Evolutionary conservation across 2,797 vertebrate species (phyloP).

Genomic region (Spatula clypeata): DNA sequence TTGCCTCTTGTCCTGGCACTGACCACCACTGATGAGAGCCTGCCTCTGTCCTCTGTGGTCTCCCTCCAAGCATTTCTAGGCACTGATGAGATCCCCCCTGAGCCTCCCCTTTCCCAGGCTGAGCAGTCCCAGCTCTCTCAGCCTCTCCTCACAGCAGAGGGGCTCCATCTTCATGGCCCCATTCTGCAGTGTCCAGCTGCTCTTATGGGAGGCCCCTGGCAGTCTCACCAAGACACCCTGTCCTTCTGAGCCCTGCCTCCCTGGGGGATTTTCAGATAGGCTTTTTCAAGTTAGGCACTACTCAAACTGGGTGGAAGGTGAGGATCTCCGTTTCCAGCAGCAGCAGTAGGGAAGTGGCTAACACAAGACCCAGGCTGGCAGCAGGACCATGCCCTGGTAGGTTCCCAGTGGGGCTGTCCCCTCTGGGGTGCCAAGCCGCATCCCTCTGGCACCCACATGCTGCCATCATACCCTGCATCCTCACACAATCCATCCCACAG

Average conservation of each 20-base stretch:
- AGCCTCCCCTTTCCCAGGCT: no score
- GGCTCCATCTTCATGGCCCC: no score
- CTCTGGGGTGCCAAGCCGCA: not conserved
- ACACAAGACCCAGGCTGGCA: not conserved
- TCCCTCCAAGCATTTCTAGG: no score
- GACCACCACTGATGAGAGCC: no score
- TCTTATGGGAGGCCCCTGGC: not conserved
- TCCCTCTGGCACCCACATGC: not conserved
- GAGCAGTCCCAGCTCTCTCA: no score
- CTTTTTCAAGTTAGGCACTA: not conserved
- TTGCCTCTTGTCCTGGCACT: no score
- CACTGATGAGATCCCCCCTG: no score
- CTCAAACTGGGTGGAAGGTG: not conserved
- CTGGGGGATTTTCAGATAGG: not conserved
- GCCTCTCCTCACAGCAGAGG: no score
- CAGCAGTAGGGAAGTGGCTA: fast-evolving
- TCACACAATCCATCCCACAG: fast-evolving
- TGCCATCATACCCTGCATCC: not conserved
- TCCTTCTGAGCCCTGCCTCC: not conserved
- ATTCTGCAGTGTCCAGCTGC: not conserved
- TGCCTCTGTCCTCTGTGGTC: no score
- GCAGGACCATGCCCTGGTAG: not conserved
- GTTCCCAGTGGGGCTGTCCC: not conserved
- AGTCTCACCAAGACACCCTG: not conserved
- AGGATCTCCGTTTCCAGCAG: not conserved